Percentiles rank a stretch among this genome's conserved stretches.
These are phyloP conservation scores for Pao palembangensis DNA, from an alignment of 2,113 vertebrate species.

Conservation along the genomic window DNA sequence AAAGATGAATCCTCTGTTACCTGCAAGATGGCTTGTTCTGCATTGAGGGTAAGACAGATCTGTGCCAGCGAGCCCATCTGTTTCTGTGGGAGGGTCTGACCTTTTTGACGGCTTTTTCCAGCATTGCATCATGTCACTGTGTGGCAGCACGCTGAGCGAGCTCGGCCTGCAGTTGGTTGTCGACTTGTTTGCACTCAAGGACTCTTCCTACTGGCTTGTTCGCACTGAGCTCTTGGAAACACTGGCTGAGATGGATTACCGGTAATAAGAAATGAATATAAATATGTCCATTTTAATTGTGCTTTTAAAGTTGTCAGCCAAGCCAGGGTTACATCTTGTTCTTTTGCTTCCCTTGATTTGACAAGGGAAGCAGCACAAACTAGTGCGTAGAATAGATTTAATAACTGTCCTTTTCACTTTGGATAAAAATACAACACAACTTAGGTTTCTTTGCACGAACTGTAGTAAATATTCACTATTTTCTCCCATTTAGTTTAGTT, in stretches of 20 bases:
- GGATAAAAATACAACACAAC: too few species aligned
- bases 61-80: not conserved
- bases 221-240: constrained; percentile 94
- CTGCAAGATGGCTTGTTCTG: constrained; percentile 90
- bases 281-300: not conserved
- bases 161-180: constrained; percentile 87
- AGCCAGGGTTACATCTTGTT: not conserved
- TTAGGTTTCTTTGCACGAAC: not conserved
- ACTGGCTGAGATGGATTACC: constrained; percentile 90
- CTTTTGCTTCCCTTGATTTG: not conserved
- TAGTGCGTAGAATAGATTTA: not conserved
- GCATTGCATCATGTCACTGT: constrained; percentile 90
- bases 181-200: constrained; percentile 82
- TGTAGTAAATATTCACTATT: not conserved
- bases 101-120: constrained; percentile 59
- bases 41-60: constrained; percentile 83
- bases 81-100: constrained; percentile 16
- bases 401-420: not conserved
- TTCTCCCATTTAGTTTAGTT: constrained; percentile 76
- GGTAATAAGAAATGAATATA: constrained; percentile 64
- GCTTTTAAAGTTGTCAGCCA: not conserved
- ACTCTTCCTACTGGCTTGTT: constrained; percentile 94
- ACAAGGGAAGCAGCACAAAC: not conserved
- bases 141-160: constrained; percentile 86
- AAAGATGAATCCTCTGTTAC: constrained; percentile 95